Percentiles rank a stretch among this genome's conserved stretches.
These are phyloP conservation scores for Cinclus cinclus DNA, from an alignment of 2,113 vertebrate species.

Conservation along the genomic window DNA sequence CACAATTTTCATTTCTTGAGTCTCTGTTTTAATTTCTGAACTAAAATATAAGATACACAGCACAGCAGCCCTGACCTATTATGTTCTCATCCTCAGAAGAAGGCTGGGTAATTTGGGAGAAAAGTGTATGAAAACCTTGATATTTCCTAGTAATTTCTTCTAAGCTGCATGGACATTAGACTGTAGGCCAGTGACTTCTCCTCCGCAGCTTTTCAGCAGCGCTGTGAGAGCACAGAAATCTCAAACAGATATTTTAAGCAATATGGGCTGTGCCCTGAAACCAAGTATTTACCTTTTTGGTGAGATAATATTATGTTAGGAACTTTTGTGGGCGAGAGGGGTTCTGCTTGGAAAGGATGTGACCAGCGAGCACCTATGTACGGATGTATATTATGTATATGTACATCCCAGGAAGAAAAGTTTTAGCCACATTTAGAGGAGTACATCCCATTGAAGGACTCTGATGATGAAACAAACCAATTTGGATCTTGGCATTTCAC, in stretches of 20 bases:
- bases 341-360: neutral
- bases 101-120: neutral
- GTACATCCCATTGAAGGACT: neutral
- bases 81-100: neutral
- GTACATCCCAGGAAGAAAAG: neutral
- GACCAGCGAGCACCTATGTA: neutral
- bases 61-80: neutral
- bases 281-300: neutral
- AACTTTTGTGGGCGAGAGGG: accelerated
- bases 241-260: neutral
- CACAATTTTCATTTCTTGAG: neutral
- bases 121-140: neutral
- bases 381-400: neutral
- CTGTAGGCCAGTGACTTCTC: neutral
- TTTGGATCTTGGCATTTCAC: neutral
- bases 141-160: neutral
- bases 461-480: neutral
- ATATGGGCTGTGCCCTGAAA: neutral
- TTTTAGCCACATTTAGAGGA: neutral
- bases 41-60: neutral
- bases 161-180: neutral
- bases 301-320: neutral
- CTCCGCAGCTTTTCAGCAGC: neutral
- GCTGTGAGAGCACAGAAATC: neutral
- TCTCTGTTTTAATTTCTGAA: neutral